Evolutionary conservation across 2,797 vertebrate genomes (phyloP).

Genomic region (Chloroceryle amazona): DNA sequence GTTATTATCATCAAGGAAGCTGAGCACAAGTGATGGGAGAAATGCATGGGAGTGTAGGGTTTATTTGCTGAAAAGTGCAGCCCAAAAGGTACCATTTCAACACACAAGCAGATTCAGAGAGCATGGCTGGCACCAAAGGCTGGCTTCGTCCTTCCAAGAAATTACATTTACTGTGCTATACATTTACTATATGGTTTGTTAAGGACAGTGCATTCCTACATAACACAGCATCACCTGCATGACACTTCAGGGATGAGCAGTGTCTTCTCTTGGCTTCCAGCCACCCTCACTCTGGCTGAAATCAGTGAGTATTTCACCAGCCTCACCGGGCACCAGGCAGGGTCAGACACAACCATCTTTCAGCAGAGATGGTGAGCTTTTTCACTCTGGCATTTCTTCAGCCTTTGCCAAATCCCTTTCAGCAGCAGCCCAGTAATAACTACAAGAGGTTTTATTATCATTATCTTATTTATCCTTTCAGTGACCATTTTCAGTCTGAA

Average conservation of each 20-base stretch:
- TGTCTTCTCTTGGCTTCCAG: background rate
- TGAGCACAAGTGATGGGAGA: background rate
- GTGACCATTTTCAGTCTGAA: constrained; percentile 9
- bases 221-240: background rate
- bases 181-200: background rate
- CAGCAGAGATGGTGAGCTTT: background rate
- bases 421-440: background rate
- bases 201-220: background rate
- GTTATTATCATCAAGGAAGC: background rate
- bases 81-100: background rate
- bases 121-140: background rate
- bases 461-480: constrained; percentile 5
- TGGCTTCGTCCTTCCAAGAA: background rate
- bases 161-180: background rate
- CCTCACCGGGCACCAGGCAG: background rate
- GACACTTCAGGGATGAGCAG: background rate
- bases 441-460: background rate
- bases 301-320: background rate
- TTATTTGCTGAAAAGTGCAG: background rate
- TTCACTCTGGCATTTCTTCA: constrained; percentile 18
- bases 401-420: constrained; percentile 34
- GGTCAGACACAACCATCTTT: background rate
- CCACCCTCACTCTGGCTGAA: background rate
- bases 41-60: background rate
- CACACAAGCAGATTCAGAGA: background rate